Evolutionary conservation across 2,888 invertebrate genomes (phyloP), one percentile per base, ranked within the genome.

Genomic region (Macroteleia sp.): DNA sequence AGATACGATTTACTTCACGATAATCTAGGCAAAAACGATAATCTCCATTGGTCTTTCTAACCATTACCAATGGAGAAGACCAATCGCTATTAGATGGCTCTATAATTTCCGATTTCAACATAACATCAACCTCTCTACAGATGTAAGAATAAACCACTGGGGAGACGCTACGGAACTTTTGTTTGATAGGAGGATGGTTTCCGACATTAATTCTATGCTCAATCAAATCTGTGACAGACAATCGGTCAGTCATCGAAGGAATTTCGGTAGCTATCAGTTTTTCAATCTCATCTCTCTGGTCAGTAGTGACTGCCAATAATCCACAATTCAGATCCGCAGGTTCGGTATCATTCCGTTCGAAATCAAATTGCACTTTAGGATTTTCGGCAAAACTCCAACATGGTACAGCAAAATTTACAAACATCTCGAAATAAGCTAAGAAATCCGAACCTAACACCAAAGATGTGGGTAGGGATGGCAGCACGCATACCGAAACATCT

Each of bases 11-110:
- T 3, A 79, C 50, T 6, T 56, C 41, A 0, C 61, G 54, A 28
- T 62, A 79, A 14, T 80, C 74, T 0, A 79, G 32, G 16, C 69
- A 74, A 28, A 80, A 74, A 30, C 78, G 44, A 10, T 57, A 67
- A 0, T 44, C 41, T 3, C 74, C 74, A 14, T 71, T 76, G 0
- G 67, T 46, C 30, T 30, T 28, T 2, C 16, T 1, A 2, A 48
- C 48, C 48, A 48, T 48, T 2, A 30, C 48, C 2, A 28, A 10
- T 0, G 48, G 48, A 3, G 16, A 25, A 3, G 48, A 48, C 30
- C 48, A 25, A 32, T 77, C 77, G 1, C 52, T 32, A 0, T 44
- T 62, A 5, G 76, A 67, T 3, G 32, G 52, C 12, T 67, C 46
- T n/a, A 67, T 67, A 1, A 67, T 25, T 10, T 10, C 41, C 41